These are phyloP conservation scores for Dinomys branickii DNA, from an alignment of 2,113 vertebrate genomes.

Conservation along the genomic window DNA sequence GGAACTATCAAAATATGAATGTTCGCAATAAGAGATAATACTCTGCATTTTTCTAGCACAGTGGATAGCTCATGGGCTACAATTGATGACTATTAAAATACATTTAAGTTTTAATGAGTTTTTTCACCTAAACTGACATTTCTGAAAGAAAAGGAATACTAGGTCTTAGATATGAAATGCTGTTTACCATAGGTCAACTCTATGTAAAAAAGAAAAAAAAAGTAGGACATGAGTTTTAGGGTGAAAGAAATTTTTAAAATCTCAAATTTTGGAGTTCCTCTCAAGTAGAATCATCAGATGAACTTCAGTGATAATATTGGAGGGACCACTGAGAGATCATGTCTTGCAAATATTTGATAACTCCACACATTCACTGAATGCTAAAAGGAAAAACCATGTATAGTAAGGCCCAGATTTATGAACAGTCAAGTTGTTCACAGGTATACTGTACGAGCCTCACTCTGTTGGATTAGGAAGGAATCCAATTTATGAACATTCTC, in stretches of 20 bases:
- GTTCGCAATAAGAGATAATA: background rate
- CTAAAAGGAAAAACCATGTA: background rate
- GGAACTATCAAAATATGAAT: background rate
- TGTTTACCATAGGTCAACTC: background rate
- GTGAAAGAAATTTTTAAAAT: background rate
- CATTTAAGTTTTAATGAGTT: background rate
- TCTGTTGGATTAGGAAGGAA: background rate
- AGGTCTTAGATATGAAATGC: background rate
- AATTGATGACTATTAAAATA: background rate
- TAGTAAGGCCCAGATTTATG: background rate
- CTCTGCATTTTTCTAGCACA: background rate
- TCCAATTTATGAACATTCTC: background rate
- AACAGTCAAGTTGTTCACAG: background rate
- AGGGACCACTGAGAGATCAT: background rate
- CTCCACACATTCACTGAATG: background rate
- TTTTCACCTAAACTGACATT: background rate
- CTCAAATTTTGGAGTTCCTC: background rate
- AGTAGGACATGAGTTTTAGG: background rate
- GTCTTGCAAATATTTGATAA: background rate
- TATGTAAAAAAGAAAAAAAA: background rate
- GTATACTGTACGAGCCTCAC: background rate
- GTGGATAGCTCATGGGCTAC: background rate
- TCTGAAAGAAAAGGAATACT: background rate
- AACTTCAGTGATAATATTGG: background rate
- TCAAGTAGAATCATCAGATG: background rate